phyloP scores from a whole-genome alignment of 2,113 vertebrate species.

The Callocephalon fimbriatum region DNA sequence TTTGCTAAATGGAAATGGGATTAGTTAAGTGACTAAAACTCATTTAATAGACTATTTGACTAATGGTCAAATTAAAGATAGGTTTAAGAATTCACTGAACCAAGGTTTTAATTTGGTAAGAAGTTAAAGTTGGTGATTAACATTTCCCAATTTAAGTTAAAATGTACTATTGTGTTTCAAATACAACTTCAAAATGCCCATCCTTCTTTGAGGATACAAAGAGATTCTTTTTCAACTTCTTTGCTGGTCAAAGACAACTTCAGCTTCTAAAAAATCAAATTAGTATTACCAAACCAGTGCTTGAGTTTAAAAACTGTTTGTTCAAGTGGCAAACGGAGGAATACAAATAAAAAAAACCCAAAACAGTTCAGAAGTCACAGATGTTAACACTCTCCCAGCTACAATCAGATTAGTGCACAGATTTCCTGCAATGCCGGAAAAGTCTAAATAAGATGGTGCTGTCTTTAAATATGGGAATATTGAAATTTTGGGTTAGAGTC shows the following conservation, averaged over 20 bases:
- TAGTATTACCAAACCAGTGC: not conserved
- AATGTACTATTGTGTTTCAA: not conserved
- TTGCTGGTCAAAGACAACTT: not conserved
- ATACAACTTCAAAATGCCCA: not conserved
- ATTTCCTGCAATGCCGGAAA: not conserved
- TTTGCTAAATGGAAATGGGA: not conserved
- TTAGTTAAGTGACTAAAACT: not conserved
- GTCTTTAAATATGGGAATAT: not conserved
- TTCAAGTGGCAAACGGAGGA: not conserved
- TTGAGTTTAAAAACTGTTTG: not conserved
- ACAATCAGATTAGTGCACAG: not conserved
- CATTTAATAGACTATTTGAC: not conserved
- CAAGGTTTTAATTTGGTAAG: not conserved
- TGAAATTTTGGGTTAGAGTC: not conserved
- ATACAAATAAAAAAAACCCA: not conserved
- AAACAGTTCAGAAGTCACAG: not conserved
- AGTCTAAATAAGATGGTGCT: not conserved
- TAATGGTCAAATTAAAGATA: not conserved
- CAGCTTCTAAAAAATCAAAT: not conserved
- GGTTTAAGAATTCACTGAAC: not conserved
- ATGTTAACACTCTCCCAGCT: not conserved
- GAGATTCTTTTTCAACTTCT: not conserved
- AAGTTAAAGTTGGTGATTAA: not conserved
- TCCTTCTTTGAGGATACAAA: not conserved
- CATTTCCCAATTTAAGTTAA: not conserved